Conservation (phyloP, 2,888 invertebrate genomes). For the Ecdyonurus torrentis region DNA sequence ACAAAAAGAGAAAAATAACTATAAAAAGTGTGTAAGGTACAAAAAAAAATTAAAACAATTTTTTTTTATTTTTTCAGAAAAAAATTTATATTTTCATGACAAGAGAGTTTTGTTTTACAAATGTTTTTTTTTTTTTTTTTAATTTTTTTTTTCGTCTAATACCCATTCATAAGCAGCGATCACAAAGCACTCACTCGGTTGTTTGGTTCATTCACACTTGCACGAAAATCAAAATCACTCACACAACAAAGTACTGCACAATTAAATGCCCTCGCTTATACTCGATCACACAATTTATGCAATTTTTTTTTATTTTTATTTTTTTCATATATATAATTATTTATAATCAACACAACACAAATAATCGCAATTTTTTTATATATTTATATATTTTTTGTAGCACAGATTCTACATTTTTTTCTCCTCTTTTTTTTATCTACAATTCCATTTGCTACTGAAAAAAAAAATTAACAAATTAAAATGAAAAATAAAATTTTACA, state of each 20-base stretch:
- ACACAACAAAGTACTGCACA: no score
- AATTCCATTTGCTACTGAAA: background rate
- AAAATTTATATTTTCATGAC: constrained; percentile 35
- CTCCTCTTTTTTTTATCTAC: background rate
- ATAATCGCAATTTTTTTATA: background rate
- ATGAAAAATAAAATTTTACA: background rate
- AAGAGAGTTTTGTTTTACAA: constrained; percentile 37
- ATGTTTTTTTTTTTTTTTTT: no score
- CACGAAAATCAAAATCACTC: background rate
- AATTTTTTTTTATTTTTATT: background rate
- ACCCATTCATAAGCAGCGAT: constrained; percentile 23
- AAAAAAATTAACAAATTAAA: background rate
- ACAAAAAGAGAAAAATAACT: no score
- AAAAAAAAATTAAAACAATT: no score
- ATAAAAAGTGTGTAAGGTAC: no score
- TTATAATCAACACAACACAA: background rate
- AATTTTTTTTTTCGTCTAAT: no score
- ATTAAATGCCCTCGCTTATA: no score
- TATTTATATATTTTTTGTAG: background rate
- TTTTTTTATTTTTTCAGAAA: constrained; percentile 19
- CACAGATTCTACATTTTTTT: background rate
- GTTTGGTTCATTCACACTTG: background rate
- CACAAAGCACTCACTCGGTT: constrained; percentile 21
- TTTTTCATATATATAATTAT: background rate
- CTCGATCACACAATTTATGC: background rate